Base-by-base conservation (phyloP, 2,113 vertebrate species). In the Lethenteron reissneri region DNA sequence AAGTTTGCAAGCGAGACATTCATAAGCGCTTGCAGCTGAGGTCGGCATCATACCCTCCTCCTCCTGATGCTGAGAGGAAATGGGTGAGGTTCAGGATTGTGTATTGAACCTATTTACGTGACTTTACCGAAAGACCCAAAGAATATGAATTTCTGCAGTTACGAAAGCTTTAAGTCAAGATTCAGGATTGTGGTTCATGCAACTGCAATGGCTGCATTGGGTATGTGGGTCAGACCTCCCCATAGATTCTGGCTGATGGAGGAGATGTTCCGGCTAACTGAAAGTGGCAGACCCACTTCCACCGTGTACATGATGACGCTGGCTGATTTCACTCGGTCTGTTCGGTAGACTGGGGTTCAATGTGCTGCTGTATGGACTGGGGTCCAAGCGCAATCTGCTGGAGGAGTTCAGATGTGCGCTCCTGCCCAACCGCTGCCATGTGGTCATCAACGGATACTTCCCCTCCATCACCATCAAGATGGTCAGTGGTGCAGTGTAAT, bases 371-470 rank as follows among this genome's bases (percentile, higher is more conserved):
- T 97, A 88, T 71, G 94, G 94, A 71, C 79, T 99, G 79, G 94
- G 94, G 75, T 97, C 92, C 71, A 99, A 99, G 78, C 88, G 80
- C 78, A 79, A 83, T 73, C 78, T 99, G 72, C 80, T 99, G 72
- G 92, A 97, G 80, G 87, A 83, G 17, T 99, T 99, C 80, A 83
- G 92, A 70, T 76, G 75, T 8, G 81, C 82, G 71, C 70, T 85
- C 78, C 80, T 97, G 74, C 81, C 82, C 56, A 77, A 86, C 76
- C 83, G 81, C 70, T 70, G 88, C 74, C 90, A 96, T 72, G 74
- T 97, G 72, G 92, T 99, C 76, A 79, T 97, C 79, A 97, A 99
- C 19, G 94, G 94, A 72, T 99, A 94, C 77, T 97, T 99, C 76
- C 94, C 94, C 70, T 88, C 88, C 75, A 89, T 97, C 72, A 90